Evolutionary conservation across 2,888 invertebrate genomes (phyloP).

Genomic region (Thyatira batis): DNA sequence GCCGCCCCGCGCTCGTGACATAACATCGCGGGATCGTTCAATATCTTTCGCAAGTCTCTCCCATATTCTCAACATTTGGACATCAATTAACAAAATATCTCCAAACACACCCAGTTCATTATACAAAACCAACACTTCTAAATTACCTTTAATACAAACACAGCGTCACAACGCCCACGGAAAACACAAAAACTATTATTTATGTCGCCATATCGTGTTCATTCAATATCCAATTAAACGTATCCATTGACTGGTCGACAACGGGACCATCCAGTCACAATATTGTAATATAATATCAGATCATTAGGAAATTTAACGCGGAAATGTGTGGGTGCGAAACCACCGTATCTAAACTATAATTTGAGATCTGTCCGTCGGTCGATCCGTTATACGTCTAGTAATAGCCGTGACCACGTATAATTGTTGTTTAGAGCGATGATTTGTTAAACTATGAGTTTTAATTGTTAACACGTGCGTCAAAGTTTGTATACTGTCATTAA

Average conservation of each 20-base stretch:
- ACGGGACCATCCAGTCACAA: slow-evolving; percentile 61
- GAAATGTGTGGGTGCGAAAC: slow-evolving; percentile 81
- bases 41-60: slow-evolving; percentile 71
- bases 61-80: slow-evolving; percentile 64
- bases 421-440: slow-evolving; percentile 67
- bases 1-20: slow-evolving; percentile 73
- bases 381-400: slow-evolving; percentile 63
- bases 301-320: slow-evolving; percentile 74
- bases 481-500: slow-evolving; percentile 43
- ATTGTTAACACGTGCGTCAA: slow-evolving; percentile 76
- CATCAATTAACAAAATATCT: slow-evolving; percentile 9
- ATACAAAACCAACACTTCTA: slow-evolving; percentile 9
- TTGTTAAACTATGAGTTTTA: slow-evolving; percentile 71
- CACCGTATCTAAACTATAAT: slow-evolving; percentile 81
- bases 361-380: slow-evolving; percentile 66
- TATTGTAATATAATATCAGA: slow-evolving; percentile 77
- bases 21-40: slow-evolving; percentile 73
- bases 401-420: slow-evolving; percentile 72
- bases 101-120: slow-evolving; percentile 5
- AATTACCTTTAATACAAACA: slow-evolving; percentile 25
- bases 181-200: slow-evolving; percentile 45
- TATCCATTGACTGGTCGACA: slow-evolving; percentile 61
- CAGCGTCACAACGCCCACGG: slow-evolving; percentile 40
- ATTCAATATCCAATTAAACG: slow-evolving; percentile 60
- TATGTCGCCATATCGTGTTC: slow-evolving; percentile 53